phyloP scores from a whole-genome alignment of 2,888 invertebrate genomes.

The Brachyptera risi region DNA sequence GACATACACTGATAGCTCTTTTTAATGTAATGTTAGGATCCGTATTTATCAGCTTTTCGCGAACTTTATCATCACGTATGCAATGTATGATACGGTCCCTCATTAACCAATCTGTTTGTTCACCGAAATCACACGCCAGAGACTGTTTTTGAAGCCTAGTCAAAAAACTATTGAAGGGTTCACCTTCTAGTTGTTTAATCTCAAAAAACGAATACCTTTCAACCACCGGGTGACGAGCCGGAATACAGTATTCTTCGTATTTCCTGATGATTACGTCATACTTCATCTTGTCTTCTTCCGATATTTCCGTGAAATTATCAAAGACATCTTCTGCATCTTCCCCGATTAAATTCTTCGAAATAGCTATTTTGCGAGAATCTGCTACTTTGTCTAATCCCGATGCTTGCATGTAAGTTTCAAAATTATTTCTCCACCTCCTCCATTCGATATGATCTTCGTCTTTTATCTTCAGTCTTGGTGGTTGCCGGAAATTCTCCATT shows the following conservation, averaged over 20 bases:
- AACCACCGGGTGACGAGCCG: background rate
- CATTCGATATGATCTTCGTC: background rate
- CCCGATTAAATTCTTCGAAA: background rate
- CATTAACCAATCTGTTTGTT: background rate
- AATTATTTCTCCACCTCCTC: background rate
- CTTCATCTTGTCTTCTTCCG: background rate
- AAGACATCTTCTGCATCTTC: constrained; percentile 2
- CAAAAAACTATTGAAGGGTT: background rate
- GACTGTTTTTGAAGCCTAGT: background rate
- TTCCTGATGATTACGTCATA: constrained; percentile 3
- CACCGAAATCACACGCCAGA: background rate
- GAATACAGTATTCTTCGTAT: background rate
- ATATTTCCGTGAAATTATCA: background rate
- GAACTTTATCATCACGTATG: background rate
- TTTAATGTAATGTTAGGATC: background rate
- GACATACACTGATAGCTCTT: background rate
- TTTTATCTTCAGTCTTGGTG: background rate
- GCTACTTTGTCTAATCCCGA: background rate
- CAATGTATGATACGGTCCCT: background rate
- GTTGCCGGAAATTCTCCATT: background rate
- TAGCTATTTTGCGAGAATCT: background rate
- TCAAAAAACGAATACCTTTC: background rate
- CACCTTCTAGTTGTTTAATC: background rate
- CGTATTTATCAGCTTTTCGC: background rate
- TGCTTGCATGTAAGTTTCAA: background rate